phyloP scores from a whole-genome alignment of 2,113 vertebrate genomes.

The Hipposideros armiger region DNA sequence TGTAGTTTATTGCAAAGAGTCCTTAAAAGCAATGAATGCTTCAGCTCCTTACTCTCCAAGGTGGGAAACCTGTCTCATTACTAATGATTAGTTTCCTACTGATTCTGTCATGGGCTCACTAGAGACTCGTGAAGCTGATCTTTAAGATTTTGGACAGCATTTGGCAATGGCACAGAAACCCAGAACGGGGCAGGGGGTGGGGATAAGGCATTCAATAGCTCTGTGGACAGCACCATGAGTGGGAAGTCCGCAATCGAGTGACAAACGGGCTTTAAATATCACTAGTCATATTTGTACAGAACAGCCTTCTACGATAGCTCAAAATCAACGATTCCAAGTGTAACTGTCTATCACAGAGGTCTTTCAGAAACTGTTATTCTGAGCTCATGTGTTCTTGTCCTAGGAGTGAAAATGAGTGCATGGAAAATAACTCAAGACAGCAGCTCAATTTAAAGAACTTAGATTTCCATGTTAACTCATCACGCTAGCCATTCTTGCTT shows the following conservation, averaged over 20 bases:
- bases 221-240: background rate
- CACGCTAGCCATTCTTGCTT: background rate
- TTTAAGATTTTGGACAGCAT: background rate
- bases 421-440: background rate
- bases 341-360: background rate
- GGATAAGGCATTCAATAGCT: background rate
- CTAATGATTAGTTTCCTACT: background rate
- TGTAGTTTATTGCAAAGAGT: background rate
- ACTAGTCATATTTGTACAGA: background rate
- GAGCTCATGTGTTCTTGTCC: background rate
- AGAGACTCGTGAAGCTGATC: background rate
- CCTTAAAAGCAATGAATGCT: background rate
- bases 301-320: background rate
- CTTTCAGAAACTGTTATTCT: background rate
- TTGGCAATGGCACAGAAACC: background rate
- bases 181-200: background rate
- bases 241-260: background rate
- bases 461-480: background rate
- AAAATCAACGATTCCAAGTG: background rate
- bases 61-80: background rate
- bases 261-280: background rate
- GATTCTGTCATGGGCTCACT: background rate
- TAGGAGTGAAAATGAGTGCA: background rate
- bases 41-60: background rate
- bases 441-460: background rate